Evolutionary conservation across 2,888 invertebrate species (phyloP).

Genomic region (Drosophila mulleri): DNA sequence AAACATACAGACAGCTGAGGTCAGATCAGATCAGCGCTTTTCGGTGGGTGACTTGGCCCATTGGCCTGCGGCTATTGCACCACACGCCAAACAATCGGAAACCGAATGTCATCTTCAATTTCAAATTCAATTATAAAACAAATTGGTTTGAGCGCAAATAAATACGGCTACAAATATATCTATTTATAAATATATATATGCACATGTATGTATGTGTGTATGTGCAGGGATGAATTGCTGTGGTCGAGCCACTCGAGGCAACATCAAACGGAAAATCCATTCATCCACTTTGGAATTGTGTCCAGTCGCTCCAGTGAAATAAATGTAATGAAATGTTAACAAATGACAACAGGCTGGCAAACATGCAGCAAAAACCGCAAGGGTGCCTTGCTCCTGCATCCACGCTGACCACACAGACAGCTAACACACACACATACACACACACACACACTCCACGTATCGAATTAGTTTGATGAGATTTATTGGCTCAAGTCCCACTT

Average conservation of each 20-base stretch:
- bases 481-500: conserved; percentile 79
- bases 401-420: conserved; percentile 29
- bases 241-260: conserved; percentile 48
- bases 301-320: conserved; percentile 67
- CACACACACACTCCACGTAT: conserved; percentile 45
- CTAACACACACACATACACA: conserved; percentile 16
- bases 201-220: conserved; percentile 25
- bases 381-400: conserved; percentile 55
- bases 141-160: conserved; percentile 80
- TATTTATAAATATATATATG: not conserved
- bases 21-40: conserved; percentile 37
- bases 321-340: conserved; percentile 82
- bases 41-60: conserved; percentile 29
- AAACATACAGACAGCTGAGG: conserved; percentile 58
- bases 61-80: conserved; percentile 69
- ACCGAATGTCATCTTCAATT: conserved; percentile 84
- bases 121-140: conserved; percentile 84
- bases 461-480: conserved; percentile 82
- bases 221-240: conserved; percentile 5
- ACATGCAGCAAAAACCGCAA: conserved; percentile 72
- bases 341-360: conserved; percentile 76
- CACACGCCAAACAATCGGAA: conserved; percentile 77
- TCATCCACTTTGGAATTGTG: conserved; percentile 78
- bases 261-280: conserved; percentile 77
- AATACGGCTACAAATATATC: conserved; percentile 41